Evolutionary conservation across 1,140 invertebrate species (phyloP).

Genomic region (Bradysia coprophila): DNA sequence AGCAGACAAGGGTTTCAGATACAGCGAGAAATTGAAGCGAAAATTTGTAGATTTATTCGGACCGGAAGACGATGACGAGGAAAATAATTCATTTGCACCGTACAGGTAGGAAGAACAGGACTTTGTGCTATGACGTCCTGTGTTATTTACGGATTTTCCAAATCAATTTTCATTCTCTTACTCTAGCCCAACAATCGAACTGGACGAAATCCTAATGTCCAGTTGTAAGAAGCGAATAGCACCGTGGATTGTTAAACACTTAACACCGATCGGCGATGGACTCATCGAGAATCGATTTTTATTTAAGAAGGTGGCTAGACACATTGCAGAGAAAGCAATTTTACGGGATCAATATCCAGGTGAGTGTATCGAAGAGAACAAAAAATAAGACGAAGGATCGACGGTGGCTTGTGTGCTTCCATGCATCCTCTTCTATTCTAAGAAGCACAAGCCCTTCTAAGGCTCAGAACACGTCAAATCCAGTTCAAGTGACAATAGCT

Average conservation of each 20-base stretch:
- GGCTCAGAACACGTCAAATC: too few species aligned
- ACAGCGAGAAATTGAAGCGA: conserved; percentile 11
- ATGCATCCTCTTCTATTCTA: too few species aligned
- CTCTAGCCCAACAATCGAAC: conserved; percentile 19
- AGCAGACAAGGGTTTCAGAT: conserved; percentile 16
- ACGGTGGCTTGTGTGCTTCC: too few species aligned
- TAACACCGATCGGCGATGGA: conserved; percentile 18
- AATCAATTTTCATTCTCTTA: too few species aligned
- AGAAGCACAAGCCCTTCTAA: too few species aligned
- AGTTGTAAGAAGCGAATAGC: conserved; percentile 18
- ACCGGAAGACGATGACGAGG: conserved; percentile 16
- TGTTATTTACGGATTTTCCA: too few species aligned
- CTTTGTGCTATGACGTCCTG: too few species aligned
- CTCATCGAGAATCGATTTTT: conserved; percentile 19
- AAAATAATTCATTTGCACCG: conserved; percentile 11
- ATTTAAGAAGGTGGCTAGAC: conserved; percentile 19
- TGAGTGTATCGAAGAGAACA: too few species aligned
- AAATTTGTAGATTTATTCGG: conserved; percentile 16
- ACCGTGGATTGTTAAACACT: conserved; percentile 17
- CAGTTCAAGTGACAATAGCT: too few species aligned
- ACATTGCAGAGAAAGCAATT: conserved; percentile 13
- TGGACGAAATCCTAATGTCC: conserved; percentile 15
- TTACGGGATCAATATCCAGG: conserved; percentile 18
- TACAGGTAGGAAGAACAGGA: too few species aligned
- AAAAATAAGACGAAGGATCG: too few species aligned